phyloP scores from a whole-genome alignment of 2,888 invertebrate genomes.

The Clanis bilineata region DNA sequence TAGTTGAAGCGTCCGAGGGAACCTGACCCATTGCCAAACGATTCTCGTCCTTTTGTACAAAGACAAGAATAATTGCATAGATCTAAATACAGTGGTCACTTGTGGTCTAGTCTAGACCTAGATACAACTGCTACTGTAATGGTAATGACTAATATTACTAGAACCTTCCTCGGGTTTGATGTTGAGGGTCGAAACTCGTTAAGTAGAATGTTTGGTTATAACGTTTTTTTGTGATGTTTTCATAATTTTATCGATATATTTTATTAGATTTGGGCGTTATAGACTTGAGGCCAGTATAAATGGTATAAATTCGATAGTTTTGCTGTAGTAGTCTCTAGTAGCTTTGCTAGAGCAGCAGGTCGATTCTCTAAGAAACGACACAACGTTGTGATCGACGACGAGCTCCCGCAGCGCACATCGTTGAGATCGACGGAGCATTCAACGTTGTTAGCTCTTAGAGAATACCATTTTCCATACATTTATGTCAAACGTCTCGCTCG shows the following conservation, averaged over 20 bases:
- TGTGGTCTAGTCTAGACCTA: slow-evolving; percentile 17
- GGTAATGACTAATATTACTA: slow-evolving; percentile 16
- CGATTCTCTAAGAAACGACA: too few relatives aligned
- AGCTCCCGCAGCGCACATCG: too few relatives aligned
- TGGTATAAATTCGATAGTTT: too few relatives aligned
- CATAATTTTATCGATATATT: background rate
- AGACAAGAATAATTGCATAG: background rate
- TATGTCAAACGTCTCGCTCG: too few relatives aligned
- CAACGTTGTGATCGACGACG: too few relatives aligned
- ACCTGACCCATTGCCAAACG: background rate
- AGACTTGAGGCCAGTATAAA: too few relatives aligned
- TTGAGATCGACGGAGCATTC: too few relatives aligned
- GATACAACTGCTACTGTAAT: slow-evolving; percentile 17
- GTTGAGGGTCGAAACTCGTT: background rate
- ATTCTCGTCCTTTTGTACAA: slow-evolving; percentile 4
- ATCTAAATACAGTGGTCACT: background rate
- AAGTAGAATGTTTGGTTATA: background rate
- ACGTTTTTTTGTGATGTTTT: background rate
- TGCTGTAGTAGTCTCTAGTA: too few relatives aligned
- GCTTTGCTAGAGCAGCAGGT: too few relatives aligned
- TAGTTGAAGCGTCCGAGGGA: background rate
- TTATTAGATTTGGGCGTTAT: too few relatives aligned
- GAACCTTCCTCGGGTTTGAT: slow-evolving; percentile 8
- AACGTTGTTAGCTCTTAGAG: too few relatives aligned
- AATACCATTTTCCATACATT: too few relatives aligned